Conservation (phyloP, 2,113 vertebrate genomes). For the Odontesthes bonariensis region DNA sequence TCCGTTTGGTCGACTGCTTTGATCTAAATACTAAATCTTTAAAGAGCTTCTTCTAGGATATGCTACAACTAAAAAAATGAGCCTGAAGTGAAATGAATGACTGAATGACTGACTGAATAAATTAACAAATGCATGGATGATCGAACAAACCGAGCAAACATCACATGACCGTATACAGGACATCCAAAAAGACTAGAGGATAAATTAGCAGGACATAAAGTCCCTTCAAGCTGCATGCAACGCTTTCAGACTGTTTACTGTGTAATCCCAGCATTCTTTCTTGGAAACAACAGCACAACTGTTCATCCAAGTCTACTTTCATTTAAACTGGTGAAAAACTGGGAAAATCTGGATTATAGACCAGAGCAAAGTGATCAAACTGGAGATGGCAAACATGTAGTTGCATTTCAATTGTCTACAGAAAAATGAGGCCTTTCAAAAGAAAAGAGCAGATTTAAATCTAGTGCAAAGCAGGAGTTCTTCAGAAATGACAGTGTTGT, state of each 20-base stretch:
- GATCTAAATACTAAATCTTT: not conserved
- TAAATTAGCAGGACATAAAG: too few relatives aligned
- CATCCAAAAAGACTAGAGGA: too few relatives aligned
- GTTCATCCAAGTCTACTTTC: constrained; percentile 15
- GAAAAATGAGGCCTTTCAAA: not conserved
- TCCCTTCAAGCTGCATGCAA: too few relatives aligned
- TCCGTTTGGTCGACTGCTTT: not conserved
- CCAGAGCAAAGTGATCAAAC: constrained; percentile 11
- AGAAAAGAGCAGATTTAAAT: not conserved
- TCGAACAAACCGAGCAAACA: too few relatives aligned
- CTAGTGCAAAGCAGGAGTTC: not conserved
- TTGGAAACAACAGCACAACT: too few relatives aligned
- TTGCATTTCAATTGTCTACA: not conserved
- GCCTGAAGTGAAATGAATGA: not conserved
- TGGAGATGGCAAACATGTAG: not conserved
- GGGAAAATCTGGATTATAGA: constrained; percentile 12
- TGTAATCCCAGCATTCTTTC: too few relatives aligned
- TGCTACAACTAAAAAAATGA: not conserved
- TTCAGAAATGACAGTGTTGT: not conserved
- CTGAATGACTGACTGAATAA: too few relatives aligned
- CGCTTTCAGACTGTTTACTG: too few relatives aligned
- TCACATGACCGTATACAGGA: too few relatives aligned
- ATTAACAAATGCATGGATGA: too few relatives aligned
- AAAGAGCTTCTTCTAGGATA: not conserved
- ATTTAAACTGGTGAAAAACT: constrained; percentile 25